Conservation (phyloP, 1,140 invertebrate species). For the Ips typographus region DNA sequence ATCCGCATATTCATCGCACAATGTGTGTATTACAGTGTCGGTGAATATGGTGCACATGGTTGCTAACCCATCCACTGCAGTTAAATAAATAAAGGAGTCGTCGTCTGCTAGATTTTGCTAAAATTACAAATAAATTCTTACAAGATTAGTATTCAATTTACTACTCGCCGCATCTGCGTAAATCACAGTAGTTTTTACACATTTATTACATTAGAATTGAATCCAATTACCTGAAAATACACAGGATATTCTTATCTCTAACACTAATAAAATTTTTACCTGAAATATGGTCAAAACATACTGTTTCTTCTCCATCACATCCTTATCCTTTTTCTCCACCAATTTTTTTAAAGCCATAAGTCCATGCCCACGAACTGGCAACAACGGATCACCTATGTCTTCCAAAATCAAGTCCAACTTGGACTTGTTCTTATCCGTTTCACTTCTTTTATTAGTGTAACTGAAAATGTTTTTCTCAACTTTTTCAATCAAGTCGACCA, state of each 20-base stretch:
- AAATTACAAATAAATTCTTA: conserved; percentile 23
- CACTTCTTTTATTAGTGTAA: conserved; percentile 19
- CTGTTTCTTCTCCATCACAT: conserved; percentile 65
- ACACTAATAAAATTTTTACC: conserved; percentile 49
- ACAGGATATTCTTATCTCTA: too few species aligned
- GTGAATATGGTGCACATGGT: conserved; percentile 65
- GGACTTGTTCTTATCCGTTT: conserved; percentile 41
- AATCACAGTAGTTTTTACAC: background rate
- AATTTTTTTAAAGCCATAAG: conserved; percentile 72
- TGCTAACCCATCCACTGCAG: conserved; percentile 74
- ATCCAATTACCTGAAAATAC: background rate
- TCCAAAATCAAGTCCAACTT: conserved; percentile 64
- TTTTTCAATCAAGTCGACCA: conserved; percentile 32
- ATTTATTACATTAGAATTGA: background rate
- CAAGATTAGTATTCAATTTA: background rate
- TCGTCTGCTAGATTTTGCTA: conserved; percentile 73
- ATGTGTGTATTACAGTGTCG: conserved; percentile 65
- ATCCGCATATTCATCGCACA: conserved; percentile 56
- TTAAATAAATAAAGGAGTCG: conserved; percentile 83
- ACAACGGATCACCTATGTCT: conserved; percentile 69
- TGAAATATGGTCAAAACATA: conserved; percentile 70
- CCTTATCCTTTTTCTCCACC: conserved; percentile 65
- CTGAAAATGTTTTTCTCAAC: conserved; percentile 13
- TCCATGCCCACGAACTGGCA: conserved; percentile 81
- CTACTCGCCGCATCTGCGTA: background rate